Evolutionary conservation across 2,113 vertebrate genomes (phyloP).

Genomic region (Paralichthys olivaceus): DNA sequence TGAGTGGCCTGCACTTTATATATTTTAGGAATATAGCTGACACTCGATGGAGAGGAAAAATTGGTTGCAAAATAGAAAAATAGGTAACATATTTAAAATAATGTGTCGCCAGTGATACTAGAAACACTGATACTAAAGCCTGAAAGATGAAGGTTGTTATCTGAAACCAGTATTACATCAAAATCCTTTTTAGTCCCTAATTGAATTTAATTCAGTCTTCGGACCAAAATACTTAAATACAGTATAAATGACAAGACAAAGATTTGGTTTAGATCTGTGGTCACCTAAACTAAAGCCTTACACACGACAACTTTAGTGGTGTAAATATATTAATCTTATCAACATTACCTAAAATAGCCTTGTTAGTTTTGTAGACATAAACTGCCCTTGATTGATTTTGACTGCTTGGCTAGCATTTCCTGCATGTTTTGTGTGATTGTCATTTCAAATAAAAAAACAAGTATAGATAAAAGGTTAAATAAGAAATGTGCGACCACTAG

Average conservation of each 20-base stretch:
- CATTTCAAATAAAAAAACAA: neutral
- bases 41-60: neutral
- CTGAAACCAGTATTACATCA: neutral
- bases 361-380: neutral
- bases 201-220: neutral
- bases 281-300: no score
- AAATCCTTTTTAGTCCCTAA: no score
- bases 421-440: neutral
- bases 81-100: neutral
- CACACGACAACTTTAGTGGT: neutral
- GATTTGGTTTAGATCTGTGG: no score
- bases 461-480: neutral
- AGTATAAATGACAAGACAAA: no score
- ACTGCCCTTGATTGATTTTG: neutral
- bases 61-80: slow-evolving; percentile 21
- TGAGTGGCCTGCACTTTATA: slow-evolving; percentile 40
- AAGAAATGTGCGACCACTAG: neutral
- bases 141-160: neutral
- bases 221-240: no score
- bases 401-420: no score
- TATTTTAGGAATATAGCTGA: slow-evolving; percentile 31
- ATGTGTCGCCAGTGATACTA: neutral
- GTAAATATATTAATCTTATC: neutral
- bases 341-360: neutral
- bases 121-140: neutral